A percentile compares a stretch with the other conserved stretches of the same genome.
phyloP scores from a whole-genome alignment of 2,888 invertebrate species.

The Limnephilus marmoratus region DNA sequence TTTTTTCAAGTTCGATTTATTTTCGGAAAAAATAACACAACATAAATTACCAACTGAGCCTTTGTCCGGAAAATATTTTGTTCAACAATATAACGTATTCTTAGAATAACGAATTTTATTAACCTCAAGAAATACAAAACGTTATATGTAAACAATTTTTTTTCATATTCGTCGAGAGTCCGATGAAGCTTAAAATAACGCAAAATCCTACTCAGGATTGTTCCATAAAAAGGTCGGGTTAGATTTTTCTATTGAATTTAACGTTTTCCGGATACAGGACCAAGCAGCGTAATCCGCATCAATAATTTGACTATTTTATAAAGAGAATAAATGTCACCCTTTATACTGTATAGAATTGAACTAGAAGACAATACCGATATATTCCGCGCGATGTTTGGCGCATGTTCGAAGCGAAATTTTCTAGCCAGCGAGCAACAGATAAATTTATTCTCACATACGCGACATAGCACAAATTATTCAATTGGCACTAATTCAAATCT shows the following conservation, averaged over 20 bases:
- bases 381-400: background rate
- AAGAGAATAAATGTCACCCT: background rate
- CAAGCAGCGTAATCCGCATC: background rate
- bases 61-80: too few relatives aligned
- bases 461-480: slow-evolving; percentile 48
- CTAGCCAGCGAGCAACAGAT: slow-evolving; percentile 9
- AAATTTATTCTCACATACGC: slow-evolving; percentile 23
- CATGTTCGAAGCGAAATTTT: background rate
- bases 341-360: background rate
- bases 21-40: background rate
- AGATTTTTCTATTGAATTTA: background rate
- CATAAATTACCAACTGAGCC: background rate
- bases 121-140: background rate
- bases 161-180: background rate
- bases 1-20: too few relatives aligned
- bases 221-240: background rate
- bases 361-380: background rate
- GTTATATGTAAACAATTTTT: background rate
- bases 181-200: background rate
- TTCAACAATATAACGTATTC: background rate
- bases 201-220: background rate
- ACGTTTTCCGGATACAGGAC: background rate
- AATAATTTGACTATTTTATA: background rate
- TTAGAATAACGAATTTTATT: background rate
- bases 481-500: slow-evolving; percentile 55